Evolutionary conservation across 2,797 vertebrate species (phyloP), one percentile per base, ranked within the genome.

Genomic region (Tympanoctomys barrerae): DNA sequence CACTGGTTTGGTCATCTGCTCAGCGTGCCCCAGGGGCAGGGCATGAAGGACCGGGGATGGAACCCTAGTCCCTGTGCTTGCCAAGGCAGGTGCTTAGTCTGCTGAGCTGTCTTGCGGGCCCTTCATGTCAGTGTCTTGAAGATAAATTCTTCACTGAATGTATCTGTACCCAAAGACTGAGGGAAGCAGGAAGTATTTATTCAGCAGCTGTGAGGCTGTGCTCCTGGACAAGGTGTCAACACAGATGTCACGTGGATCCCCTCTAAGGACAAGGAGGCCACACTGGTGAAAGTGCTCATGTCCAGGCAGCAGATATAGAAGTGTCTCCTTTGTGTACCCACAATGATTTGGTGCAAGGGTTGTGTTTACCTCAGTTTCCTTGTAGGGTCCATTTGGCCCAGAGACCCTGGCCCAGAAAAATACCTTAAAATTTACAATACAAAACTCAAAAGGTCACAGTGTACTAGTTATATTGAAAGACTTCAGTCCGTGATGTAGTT

Each of bases 201-300:
- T 81, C 66, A 62, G 8, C 64, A 68, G 5, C 33, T 24, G 0
- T 4, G 28, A 79, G 64, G 39, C 39, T 59, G 31, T 14, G 5
- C 26, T 10, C 77, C 62, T 21, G 14, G 22, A 68, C 46, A 49
- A 68, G 33, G 28, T 24, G 18, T 42, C 5, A 6, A 62, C 5
- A 33, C 21, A 0, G 31, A 19, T 21, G 4, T 16, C 24, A 42
- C n/a, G 36, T 4, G 71, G 46, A 18, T 71, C 54, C 62, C 70
- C 36, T 28, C 5, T 4, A 5, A 89, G 54, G 68, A 87, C 26
- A 68, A 26, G 33, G 3, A 62, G 52, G 78, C 26, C 21, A 22
- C 39, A 86, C 68, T 39, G 46, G 26, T 13, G 54, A 1, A 62
- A 33, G 2, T 0, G 0, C 12, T 59, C 8, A 0, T 0, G 2